These are phyloP conservation scores for Isotomurus palustris DNA, from an alignment of 2,888 invertebrate species.

Conservation along the genomic window DNA sequence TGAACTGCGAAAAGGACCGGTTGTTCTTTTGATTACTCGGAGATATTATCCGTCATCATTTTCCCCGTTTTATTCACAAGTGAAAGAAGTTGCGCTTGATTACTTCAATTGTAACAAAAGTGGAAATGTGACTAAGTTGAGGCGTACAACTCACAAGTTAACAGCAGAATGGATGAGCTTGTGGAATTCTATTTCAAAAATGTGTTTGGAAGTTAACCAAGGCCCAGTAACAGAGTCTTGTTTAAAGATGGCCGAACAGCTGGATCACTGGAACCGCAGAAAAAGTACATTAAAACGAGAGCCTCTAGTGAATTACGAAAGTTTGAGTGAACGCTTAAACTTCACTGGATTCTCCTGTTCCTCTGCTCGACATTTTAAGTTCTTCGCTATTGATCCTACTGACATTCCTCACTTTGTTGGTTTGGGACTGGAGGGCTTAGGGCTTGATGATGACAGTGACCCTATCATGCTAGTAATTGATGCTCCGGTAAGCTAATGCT, in stretches of 20 bases:
- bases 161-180: conserved; percentile 43
- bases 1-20: conserved; percentile 37
- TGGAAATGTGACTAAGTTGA: conserved; percentile 42
- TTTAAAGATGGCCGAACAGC: conserved; percentile 20
- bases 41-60: conserved; percentile 43
- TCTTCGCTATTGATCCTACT: conserved; percentile 43
- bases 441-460: conserved; percentile 23
- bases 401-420: conserved; percentile 43
- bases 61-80: conserved; percentile 44
- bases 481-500: conserved; percentile 26
- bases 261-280: conserved; percentile 37
- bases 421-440: conserved; percentile 33
- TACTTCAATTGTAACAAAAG: conserved; percentile 46
- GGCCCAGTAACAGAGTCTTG: conserved; percentile 17
- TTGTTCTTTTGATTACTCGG: conserved; percentile 39
- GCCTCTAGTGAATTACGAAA: conserved; percentile 37
- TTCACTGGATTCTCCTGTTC: conserved; percentile 43
- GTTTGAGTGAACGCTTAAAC: conserved; percentile 24
- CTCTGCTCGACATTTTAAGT: conserved; percentile 35
- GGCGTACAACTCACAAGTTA: conserved; percentile 40
- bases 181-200: conserved; percentile 35
- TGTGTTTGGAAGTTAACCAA: conserved; percentile 16
- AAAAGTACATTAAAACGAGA: conserved; percentile 30
- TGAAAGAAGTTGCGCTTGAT: conserved; percentile 44
- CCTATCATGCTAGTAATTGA: conserved; percentile 44